Percentiles rank a stretch among this genome's conserved stretches.
phyloP scores from a whole-genome alignment of 2,888 invertebrate species.

The Trissoscelio sp. region DNA sequence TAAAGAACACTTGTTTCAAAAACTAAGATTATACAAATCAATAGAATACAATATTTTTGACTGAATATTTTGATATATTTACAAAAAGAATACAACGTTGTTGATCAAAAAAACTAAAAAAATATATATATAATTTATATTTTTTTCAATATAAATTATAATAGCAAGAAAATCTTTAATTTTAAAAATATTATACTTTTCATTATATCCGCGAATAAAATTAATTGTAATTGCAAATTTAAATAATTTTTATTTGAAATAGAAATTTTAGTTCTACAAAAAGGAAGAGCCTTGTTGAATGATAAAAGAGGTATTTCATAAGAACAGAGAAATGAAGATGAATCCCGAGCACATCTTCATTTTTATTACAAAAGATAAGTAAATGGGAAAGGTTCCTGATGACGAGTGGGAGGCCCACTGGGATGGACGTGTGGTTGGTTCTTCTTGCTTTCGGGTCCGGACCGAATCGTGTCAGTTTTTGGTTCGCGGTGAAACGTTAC shows the following conservation, averaged over 20 bases:
- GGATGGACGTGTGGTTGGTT: constrained; percentile 60
- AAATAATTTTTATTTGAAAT: neutral
- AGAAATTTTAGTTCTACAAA: neutral
- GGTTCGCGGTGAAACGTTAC: constrained; percentile 73
- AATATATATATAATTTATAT: too few species aligned
- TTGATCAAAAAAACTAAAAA: too few species aligned
- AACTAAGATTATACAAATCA: too few species aligned
- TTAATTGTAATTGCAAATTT: too few species aligned
- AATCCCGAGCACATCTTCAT: constrained; percentile 41
- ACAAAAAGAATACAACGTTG: too few species aligned
- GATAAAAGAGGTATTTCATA: neutral
- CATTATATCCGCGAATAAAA: too few species aligned
- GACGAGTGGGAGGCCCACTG: constrained; percentile 67
- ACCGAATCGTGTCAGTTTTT: constrained; percentile 75
- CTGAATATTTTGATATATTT: too few species aligned
- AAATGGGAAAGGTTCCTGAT: constrained; percentile 64
- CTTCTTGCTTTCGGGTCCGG: constrained; percentile 67
- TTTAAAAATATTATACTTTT: too few species aligned
- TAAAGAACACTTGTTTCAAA: too few species aligned
- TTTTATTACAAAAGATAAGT: constrained; percentile 57
- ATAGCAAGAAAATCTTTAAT: too few species aligned
- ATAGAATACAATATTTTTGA: too few species aligned
- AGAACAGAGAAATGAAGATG: constrained; percentile 18
- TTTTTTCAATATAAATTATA: too few species aligned
- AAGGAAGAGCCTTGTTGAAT: constrained; percentile 3